phyloP scores from a whole-genome alignment of 2,797 vertebrate species.

The Rallus crepitans region DNA sequence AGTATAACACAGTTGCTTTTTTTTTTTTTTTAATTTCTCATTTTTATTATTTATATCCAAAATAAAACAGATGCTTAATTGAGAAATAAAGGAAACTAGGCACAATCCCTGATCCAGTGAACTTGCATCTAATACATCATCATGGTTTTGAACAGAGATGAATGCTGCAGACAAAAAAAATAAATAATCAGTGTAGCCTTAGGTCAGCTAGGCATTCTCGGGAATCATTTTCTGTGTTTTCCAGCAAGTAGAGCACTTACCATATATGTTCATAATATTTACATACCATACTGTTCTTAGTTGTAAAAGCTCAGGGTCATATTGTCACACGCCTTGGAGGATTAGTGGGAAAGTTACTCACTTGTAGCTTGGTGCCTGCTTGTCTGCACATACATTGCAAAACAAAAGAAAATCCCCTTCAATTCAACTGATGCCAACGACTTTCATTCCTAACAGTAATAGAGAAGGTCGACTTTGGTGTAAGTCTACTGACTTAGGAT shows the following conservation, averaged over 20 bases:
- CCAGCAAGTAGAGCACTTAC: conserved; percentile 58
- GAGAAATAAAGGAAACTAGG: conserved; percentile 25
- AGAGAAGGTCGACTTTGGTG: neutral
- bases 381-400: conserved; percentile 66
- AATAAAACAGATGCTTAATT: conserved; percentile 16
- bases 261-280: conserved; percentile 73
- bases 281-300: conserved; percentile 61
- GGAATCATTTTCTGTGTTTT: conserved; percentile 45
- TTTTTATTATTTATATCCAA: conserved; percentile 13
- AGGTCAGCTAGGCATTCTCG: conserved; percentile 10
- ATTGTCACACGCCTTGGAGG: conserved; percentile 66
- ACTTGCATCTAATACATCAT: neutral
- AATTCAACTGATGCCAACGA: conserved; percentile 53
- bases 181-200: conserved; percentile 1
- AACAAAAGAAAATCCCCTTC: conserved; percentile 69
- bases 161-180: neutral
- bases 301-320: conserved; percentile 63
- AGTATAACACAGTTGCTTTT: neutral
- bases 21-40: neutral
- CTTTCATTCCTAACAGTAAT: neutral
- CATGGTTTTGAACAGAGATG: neutral
- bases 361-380: conserved; percentile 71
- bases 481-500: neutral
- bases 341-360: conserved; percentile 70
- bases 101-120: neutral